Evolutionary conservation across 2,888 invertebrate genomes (phyloP).

Genomic region (Scaptomyza polygonia): DNA sequence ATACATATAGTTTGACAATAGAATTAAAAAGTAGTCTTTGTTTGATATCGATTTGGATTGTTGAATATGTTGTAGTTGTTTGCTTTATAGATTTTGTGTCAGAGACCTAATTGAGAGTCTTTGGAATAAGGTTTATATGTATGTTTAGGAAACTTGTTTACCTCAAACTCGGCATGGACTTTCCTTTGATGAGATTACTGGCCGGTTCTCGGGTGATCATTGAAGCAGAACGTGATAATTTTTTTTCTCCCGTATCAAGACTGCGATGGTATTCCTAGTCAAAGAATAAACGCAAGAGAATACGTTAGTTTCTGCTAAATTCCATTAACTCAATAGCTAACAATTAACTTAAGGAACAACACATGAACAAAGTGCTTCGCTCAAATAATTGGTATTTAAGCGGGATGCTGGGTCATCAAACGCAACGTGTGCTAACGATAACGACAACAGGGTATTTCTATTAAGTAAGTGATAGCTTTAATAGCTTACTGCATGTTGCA

Average conservation of each 20-base stretch:
- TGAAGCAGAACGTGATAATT: constrained; percentile 89
- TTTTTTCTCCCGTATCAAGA: constrained; percentile 91
- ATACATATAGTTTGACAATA: constrained; percentile 28
- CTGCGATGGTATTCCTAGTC: constrained; percentile 92
- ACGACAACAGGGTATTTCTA: constrained; percentile 5
- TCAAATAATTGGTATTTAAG: constrained; percentile 13
- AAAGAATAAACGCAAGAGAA: background rate
- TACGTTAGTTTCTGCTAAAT: background rate
- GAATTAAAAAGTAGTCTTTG: constrained; percentile 22
- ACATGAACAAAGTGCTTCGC: constrained; percentile 5
- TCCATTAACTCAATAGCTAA: constrained; percentile 1
- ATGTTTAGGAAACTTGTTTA: constrained; percentile 81
- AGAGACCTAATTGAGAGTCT: constrained; percentile 33
- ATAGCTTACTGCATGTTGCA: constrained; percentile 87
- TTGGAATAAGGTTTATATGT: background rate
- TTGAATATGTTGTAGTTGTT: constrained; percentile 37
- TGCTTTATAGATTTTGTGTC: constrained; percentile 24
- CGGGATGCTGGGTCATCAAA: constrained; percentile 24
- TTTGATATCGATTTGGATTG: constrained; percentile 18
- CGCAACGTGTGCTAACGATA: constrained; percentile 37
- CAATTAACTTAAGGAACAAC: constrained; percentile 36
- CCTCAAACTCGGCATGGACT: constrained; percentile 98
- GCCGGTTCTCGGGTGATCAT: constrained; percentile 88
- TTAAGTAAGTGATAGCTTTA: constrained; percentile 46
- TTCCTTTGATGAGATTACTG: constrained; percentile 94